Evolutionary conservation across 2,888 invertebrate species (phyloP).

Genomic region (Pseudolycoriella hygida): DNA sequence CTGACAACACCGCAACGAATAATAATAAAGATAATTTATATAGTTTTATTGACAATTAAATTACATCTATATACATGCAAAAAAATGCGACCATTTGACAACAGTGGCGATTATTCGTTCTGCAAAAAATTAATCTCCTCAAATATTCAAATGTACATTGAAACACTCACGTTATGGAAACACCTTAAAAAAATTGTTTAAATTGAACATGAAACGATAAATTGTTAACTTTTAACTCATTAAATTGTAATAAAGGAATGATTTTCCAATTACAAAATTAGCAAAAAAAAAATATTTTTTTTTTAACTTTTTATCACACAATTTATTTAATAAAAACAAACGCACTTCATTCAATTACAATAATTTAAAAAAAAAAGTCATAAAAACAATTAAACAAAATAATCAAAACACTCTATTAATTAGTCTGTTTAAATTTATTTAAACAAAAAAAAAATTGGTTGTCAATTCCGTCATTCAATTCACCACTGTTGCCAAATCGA

Average conservation of each 20-base stretch:
- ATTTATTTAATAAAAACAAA: background rate
- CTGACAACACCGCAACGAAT: conserved; percentile 12
- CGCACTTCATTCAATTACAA: conserved; percentile 5
- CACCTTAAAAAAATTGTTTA: no score
- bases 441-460: conserved; percentile 2
- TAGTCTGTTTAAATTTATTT: background rate
- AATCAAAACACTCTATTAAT: no score
- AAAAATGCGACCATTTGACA: conserved; percentile 13
- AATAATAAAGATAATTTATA: conserved; percentile 5
- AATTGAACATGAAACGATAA: no score
- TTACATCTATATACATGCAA: conserved; percentile 14
- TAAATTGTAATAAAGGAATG: conserved; percentile 10
- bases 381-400: background rate
- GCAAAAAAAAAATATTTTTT: conserved; percentile 9
- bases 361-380: conserved; percentile 5
- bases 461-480: no score
- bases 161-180: no score
- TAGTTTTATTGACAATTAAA: conserved; percentile 11
- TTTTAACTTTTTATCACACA: conserved; percentile 2
- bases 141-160: no score
- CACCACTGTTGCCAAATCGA: conserved; percentile 19
- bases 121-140: conserved; percentile 11
- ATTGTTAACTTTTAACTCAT: no score
- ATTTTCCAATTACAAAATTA: conserved; percentile 8
- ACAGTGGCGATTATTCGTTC: conserved; percentile 8